phyloP scores from a whole-genome alignment of 2,888 invertebrate genomes.

The Apodemia zela region DNA sequence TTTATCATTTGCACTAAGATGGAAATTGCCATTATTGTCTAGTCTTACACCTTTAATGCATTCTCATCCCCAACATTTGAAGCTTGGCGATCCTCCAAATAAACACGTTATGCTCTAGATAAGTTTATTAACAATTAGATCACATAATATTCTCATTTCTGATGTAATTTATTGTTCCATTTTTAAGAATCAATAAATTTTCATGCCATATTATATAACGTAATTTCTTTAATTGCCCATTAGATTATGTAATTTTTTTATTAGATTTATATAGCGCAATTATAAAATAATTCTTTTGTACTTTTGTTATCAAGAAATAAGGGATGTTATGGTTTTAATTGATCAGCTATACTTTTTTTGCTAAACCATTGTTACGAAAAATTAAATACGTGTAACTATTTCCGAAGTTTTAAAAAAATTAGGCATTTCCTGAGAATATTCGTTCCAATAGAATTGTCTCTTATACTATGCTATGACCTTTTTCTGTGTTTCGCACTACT shows the following conservation, averaged over 20 bases:
- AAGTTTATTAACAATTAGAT: constrained; percentile 8
- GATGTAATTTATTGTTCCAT: background rate
- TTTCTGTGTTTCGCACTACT: too few species aligned
- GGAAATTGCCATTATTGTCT: constrained; percentile 13
- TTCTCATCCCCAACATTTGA: background rate
- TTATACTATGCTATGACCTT: too few species aligned
- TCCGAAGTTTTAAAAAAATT: too few species aligned
- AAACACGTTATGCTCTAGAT: constrained; percentile 11
- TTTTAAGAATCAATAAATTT: constrained; percentile 5
- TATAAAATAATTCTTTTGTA: background rate
- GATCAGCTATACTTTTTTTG: background rate
- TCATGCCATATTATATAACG: background rate
- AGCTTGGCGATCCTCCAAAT: constrained; percentile 9
- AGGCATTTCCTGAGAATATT: too few species aligned
- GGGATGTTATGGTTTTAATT: background rate
- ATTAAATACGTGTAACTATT: too few species aligned
- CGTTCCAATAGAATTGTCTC: too few species aligned
- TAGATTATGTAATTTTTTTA: background rate
- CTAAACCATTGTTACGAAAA: too few species aligned
- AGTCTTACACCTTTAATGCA: constrained; percentile 9
- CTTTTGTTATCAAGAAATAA: background rate
- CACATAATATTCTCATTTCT: constrained; percentile 7
- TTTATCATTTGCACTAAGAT: constrained; percentile 2
- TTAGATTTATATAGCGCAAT: background rate
- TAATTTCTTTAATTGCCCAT: background rate